These are phyloP conservation scores for Acanthisitta chloris DNA, from an alignment of 2,113 vertebrate genomes.

Conservation along the genomic window DNA sequence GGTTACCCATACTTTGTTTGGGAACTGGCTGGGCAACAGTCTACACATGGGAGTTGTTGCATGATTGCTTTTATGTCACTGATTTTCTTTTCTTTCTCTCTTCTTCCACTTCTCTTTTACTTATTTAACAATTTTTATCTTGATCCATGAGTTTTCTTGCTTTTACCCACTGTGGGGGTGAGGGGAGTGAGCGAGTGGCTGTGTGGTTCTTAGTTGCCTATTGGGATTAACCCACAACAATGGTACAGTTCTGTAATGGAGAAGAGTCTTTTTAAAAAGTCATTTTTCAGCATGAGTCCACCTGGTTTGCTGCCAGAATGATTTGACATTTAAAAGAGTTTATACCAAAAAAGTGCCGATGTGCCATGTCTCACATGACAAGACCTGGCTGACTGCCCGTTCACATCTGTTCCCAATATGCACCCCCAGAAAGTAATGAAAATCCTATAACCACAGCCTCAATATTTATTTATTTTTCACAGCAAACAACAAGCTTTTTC, in stretches of 20 bases:
- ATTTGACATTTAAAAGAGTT: conserved; percentile 3
- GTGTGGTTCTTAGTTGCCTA: background rate
- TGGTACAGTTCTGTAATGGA: background rate
- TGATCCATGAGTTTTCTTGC: background rate
- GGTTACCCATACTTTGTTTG: fast-evolving
- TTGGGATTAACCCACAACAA: background rate
- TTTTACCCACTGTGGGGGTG: background rate
- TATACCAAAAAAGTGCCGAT: background rate
- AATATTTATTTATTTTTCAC: background rate
- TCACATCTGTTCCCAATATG: conserved; percentile 31
- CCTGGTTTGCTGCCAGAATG: background rate
- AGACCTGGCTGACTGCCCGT: background rate
- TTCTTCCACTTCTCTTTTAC: background rate
- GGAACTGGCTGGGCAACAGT: background rate
- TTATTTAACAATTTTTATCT: background rate
- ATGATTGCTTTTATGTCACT: background rate
- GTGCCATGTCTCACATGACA: background rate
- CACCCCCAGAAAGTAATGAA: background rate
- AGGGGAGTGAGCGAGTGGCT: background rate
- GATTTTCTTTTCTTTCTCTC: background rate
- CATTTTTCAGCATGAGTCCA: background rate
- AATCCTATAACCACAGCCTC: conserved; percentile 8
- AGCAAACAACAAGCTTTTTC: conserved; percentile 33
- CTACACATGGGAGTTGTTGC: background rate
- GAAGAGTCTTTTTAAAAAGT: background rate